These are phyloP conservation scores for Sebastes taczanowskii DNA, from an alignment of 2,797 vertebrate genomes.

Conservation along the genomic window DNA sequence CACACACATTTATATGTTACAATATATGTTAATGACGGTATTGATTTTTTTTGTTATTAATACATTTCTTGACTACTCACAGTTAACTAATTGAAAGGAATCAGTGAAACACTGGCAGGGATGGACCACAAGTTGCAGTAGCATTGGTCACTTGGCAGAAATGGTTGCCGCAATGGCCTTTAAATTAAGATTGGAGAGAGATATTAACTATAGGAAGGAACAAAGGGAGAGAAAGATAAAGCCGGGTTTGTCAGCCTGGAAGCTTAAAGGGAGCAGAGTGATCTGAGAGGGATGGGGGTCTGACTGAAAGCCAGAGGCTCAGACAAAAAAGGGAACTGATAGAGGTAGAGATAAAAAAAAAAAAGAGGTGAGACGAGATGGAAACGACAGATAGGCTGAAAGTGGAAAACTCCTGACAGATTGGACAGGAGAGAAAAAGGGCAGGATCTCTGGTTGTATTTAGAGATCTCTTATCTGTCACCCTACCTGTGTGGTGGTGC, in stretches of 20 bases:
- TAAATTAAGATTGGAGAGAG: not conserved
- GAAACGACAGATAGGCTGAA: constrained; percentile 7
- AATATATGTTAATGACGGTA: not conserved
- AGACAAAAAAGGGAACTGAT: constrained; percentile 19
- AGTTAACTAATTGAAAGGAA: not conserved
- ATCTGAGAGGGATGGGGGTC: not conserved
- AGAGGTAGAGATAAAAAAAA: constrained; percentile 16
- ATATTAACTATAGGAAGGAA: not conserved
- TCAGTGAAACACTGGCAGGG: not conserved
- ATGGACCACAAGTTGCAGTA: not conserved
- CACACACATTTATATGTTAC: not conserved
- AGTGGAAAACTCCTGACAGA: constrained; percentile 3
- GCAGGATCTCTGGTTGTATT: constrained; percentile 1
- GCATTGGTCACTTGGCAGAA: not conserved
- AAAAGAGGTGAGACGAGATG: not conserved
- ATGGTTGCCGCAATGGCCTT: not conserved
- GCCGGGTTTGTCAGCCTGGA: not conserved
- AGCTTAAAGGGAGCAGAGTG: constrained; percentile 3
- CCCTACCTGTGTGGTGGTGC: not conserved
- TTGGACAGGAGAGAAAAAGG: not conserved
- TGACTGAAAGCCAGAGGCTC: constrained; percentile 15
- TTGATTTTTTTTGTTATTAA: not conserved
- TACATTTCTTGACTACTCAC: not conserved
- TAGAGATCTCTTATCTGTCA: constrained; percentile 35
- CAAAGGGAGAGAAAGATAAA: not conserved